Percentiles rank a stretch among this genome's conserved stretches.
Conservation (phyloP, 2,113 vertebrate genomes). For the Cepphus grylle region DNA sequence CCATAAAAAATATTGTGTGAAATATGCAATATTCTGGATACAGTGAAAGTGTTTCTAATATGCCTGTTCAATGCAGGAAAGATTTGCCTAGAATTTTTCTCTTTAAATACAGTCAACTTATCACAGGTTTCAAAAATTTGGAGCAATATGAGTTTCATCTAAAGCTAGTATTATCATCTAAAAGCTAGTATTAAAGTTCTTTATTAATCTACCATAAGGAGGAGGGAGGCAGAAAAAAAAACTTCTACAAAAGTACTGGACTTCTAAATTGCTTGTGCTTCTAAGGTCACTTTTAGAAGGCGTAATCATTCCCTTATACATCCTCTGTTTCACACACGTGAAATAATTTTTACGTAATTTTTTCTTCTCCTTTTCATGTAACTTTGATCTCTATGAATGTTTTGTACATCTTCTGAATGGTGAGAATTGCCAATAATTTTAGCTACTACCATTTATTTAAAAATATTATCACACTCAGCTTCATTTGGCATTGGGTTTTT, state of each 20-base stretch:
- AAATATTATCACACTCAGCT: neutral
- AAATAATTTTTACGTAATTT: neutral
- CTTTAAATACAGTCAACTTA: conserved; percentile 26
- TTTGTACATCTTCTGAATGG: neutral
- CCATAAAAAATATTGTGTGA: neutral
- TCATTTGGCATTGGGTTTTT: neutral
- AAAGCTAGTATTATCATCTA: neutral
- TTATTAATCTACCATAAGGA: conserved; percentile 1
- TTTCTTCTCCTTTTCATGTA: neutral
- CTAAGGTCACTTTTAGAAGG: neutral
- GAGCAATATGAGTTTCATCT: neutral
- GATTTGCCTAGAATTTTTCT: neutral
- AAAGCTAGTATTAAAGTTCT: neutral
- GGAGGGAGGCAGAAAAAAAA: neutral
- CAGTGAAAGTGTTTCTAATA: neutral
- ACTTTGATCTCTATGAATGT: neutral
- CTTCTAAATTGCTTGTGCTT: neutral
- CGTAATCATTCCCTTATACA: neutral
- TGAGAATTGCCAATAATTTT: neutral
- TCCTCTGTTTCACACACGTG: neutral
- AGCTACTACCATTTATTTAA: neutral
- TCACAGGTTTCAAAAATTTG: neutral
- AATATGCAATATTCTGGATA: neutral
- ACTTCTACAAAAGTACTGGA: neutral
- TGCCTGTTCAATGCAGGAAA: neutral